Percentiles rank a stretch among this genome's conserved stretches.
Conservation (phyloP, 2,113 vertebrate genomes). For the Cynoglossus semilaevis region DNA sequence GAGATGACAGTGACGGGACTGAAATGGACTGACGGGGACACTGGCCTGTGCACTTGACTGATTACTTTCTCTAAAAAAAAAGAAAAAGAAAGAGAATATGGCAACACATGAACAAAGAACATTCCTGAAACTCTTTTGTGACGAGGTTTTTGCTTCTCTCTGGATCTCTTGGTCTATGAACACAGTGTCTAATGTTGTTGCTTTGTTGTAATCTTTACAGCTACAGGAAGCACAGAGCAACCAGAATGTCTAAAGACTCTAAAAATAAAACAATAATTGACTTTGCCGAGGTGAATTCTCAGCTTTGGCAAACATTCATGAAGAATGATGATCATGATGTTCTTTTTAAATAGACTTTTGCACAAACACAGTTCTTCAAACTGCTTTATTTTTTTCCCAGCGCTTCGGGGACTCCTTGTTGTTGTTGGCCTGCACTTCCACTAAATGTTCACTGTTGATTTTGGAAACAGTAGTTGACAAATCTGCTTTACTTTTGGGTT, state of each 20-base stretch:
- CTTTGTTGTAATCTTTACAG: no score
- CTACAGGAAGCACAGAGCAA: not conserved
- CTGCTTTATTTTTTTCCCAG: not conserved
- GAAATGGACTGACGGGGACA: no score
- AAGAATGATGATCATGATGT: not conserved
- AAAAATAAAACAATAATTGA: not conserved
- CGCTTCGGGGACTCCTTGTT: not conserved
- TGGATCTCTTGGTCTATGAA: no score
- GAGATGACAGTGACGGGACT: slow-evolving; percentile 37
- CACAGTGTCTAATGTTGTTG: no score
- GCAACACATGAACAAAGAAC: no score
- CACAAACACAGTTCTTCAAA: not conserved
- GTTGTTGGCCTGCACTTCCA: not conserved
- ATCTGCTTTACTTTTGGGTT: not conserved
- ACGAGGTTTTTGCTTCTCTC: no score
- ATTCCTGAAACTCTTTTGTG: no score
- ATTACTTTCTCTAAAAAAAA: no score
- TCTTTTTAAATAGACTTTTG: not conserved
- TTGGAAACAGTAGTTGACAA: not conserved
- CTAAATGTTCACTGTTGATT: not conserved
- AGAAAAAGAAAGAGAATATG: no score
- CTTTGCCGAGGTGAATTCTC: no score
- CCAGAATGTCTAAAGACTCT: not conserved
- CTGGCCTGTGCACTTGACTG: no score
- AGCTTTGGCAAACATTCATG: no score